Evolutionary conservation across 2,888 invertebrate species (phyloP).

Genomic region (Eudemis profundana): DNA sequence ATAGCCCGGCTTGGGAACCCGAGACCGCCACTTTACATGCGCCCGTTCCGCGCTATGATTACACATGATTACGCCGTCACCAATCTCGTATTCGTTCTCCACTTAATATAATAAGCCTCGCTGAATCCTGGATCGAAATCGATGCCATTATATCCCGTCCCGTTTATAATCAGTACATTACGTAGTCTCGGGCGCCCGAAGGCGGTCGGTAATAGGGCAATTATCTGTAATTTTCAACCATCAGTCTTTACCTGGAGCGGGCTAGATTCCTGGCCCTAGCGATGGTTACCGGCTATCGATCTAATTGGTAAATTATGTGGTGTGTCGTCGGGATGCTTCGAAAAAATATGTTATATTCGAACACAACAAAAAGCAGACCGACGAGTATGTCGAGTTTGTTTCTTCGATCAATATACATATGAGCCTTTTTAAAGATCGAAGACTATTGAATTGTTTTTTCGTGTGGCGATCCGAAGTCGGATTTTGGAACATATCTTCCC

Average conservation of each 20-base stretch:
- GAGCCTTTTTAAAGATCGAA: too few species aligned
- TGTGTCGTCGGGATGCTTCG: constrained; percentile 47
- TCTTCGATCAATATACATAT: too few species aligned
- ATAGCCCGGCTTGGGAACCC: constrained; percentile 53
- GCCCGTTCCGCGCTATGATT: constrained; percentile 68
- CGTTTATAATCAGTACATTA: constrained; percentile 81
- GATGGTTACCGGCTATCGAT: constrained; percentile 73
- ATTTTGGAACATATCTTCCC: too few species aligned
- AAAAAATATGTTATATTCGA: constrained; percentile 32
- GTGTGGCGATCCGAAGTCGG: too few species aligned
- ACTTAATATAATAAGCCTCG: constrained; percentile 84
- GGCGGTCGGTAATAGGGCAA: constrained; percentile 80
- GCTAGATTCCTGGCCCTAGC: constrained; percentile 70
- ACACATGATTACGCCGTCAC: constrained; percentile 81
- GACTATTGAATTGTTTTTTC: too few species aligned
- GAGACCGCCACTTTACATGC: constrained; percentile 50
- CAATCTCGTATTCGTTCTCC: constrained; percentile 76
- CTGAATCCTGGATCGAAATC: constrained; percentile 78
- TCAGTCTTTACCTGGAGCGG: constrained; percentile 77
- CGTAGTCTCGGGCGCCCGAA: constrained; percentile 58
- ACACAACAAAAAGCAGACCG: not conserved
- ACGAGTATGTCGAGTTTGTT: not conserved
- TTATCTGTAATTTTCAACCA: constrained; percentile 84
- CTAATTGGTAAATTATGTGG: constrained; percentile 76
- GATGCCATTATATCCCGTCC: constrained; percentile 80